Percentiles rank a stretch among this genome's conserved stretches.
These are phyloP conservation scores for Penaeus chinensis DNA, from an alignment of 1,140 invertebrate genomes.

Conservation along the genomic window DNA sequence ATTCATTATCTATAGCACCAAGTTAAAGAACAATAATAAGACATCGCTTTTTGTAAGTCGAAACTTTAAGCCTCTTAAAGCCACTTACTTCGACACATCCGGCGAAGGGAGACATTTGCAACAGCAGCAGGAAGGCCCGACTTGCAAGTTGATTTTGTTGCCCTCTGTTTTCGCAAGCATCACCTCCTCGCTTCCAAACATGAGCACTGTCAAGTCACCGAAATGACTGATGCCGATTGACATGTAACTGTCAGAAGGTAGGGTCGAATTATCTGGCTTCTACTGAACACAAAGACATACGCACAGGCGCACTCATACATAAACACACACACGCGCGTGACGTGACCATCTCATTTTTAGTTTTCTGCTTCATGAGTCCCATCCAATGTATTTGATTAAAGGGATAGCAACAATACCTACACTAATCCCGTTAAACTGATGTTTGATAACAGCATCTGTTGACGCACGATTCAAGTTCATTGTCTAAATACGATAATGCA, in stretches of 20 bases:
- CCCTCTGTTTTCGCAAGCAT: conserved; percentile 15
- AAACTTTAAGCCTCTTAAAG: neutral
- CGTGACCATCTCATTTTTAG: too few relatives aligned
- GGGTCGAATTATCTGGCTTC: too few relatives aligned
- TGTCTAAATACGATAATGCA: too few relatives aligned
- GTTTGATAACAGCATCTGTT: too few relatives aligned
- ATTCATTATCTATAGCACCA: neutral
- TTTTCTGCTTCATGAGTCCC: too few relatives aligned
- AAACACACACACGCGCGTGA: too few relatives aligned
- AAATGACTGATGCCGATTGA: conserved; percentile 56
- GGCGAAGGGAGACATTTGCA: conserved; percentile 42
- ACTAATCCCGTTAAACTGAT: too few relatives aligned
- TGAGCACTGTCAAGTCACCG: conserved; percentile 53
- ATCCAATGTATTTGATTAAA: too few relatives aligned
- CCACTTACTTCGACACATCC: conserved; percentile 28
- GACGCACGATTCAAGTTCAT: too few relatives aligned
- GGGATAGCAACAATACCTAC: too few relatives aligned
- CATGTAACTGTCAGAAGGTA: conserved; percentile 43
- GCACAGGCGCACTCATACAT: too few relatives aligned
- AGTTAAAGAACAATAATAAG: neutral
- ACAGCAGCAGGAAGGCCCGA: conserved; percentile 54
- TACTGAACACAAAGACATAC: too few relatives aligned
- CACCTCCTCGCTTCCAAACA: conserved; percentile 52
- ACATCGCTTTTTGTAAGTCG: neutral
- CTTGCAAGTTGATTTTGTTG: conserved; percentile 26